Evolutionary conservation across 2,113 vertebrate species (phyloP).

Genomic region (Cercopithecus mona): DNA sequence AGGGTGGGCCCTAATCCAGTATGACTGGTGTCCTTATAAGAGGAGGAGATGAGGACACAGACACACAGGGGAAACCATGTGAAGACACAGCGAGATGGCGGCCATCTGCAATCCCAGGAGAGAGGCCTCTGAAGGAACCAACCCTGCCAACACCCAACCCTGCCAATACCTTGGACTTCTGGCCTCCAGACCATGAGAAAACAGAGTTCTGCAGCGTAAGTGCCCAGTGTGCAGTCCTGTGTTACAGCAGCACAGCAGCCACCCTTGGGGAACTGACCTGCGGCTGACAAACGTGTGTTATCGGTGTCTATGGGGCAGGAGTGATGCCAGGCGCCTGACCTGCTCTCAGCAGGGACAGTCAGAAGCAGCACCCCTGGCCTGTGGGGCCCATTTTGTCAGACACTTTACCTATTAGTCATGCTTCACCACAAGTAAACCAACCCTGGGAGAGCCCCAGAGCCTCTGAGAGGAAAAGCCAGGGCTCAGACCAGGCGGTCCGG

Average conservation of each 20-base stretch:
- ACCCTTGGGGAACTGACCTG: neutral
- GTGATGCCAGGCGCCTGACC: neutral
- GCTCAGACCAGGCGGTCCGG: neutral
- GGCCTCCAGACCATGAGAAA: neutral
- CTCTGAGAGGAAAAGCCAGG: neutral
- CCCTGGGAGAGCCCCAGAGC: neutral
- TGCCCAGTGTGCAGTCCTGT: neutral
- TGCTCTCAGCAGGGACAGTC: accelerated
- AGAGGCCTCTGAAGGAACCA: neutral
- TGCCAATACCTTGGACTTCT: neutral
- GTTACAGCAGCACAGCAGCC: neutral
- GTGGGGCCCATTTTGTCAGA: neutral
- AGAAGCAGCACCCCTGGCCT: neutral
- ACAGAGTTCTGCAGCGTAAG: neutral
- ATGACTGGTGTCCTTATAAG: too few relatives aligned
- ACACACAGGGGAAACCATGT: neutral
- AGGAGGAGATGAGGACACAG: neutral
- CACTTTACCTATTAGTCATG: neutral
- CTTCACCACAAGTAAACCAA: neutral
- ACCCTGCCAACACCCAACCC: neutral
- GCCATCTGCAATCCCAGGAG: neutral
- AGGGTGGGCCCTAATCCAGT: too few relatives aligned
- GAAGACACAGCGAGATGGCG: accelerated
- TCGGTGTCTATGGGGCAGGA: neutral
- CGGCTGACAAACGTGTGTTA: neutral